Evolutionary conservation across 2,797 vertebrate genomes (phyloP).

Genomic region (Poecilia wingei): DNA sequence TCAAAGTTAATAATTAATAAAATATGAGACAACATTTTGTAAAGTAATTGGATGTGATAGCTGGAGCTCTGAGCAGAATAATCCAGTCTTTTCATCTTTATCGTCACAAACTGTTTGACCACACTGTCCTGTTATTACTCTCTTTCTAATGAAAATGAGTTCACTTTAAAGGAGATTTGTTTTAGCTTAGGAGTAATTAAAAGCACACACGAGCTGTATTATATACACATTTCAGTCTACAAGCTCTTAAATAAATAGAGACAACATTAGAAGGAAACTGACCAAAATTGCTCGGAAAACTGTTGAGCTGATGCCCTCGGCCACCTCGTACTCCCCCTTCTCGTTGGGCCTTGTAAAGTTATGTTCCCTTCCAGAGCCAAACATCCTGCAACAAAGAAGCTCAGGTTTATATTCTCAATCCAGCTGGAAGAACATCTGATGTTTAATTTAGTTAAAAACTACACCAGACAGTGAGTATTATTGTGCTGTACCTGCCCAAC

Average conservation of each 20-base stretch:
- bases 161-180: not conserved
- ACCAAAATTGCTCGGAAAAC: conserved; percentile 98
- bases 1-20: not conserved
- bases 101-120: not conserved
- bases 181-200: not conserved
- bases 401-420: conserved; percentile 12
- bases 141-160: not conserved
- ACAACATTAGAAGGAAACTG: conserved; percentile 56
- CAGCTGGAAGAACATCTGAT: not conserved
- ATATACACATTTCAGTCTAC: not conserved
- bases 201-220: not conserved
- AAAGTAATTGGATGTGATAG: conserved; percentile 6
- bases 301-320: conserved; percentile 97
- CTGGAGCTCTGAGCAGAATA: not conserved
- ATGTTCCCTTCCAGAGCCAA: conserved; percentile 98
- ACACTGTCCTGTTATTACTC: not conserved
- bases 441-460: not conserved
- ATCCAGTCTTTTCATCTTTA: conserved; percentile 3
- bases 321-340: conserved; percentile 97
- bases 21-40: not conserved
- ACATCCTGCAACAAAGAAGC: conserved; percentile 86
- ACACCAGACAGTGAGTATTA: not conserved
- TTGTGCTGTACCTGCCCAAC: conserved; percentile 90
- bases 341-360: conserved; percentile 98
- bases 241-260: not conserved